Evolutionary conservation across 2,113 vertebrate species (phyloP), one percentile per base, ranked within the genome.

Genomic region (Anolis sagrei): DNA sequence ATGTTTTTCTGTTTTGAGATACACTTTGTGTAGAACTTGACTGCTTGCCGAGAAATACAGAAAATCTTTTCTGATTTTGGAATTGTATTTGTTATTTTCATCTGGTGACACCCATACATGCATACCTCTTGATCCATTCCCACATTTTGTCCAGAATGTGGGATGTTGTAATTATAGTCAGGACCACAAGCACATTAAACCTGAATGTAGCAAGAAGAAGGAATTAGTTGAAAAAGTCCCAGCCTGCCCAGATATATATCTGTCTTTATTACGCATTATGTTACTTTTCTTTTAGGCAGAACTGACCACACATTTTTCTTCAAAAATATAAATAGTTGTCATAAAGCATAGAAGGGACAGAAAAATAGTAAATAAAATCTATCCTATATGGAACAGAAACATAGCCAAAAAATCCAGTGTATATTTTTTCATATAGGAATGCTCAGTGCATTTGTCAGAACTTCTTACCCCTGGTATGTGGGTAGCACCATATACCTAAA

Each of bases 381-480:
- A 44, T 44, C 39, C 39, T 5, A 44, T 44, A 5, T 44, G 82
- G 61, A 61, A 54, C 27, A 25, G 39, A 51, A 49, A 7, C 29
- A 68, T 0, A 0, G 3, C 1, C 0, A 0, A 2, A 5, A 34
- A 34, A 82, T 27, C 48, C n/a, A 32, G 1, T 1, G 0, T 13
- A 10, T 39, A 5, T 74, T 44, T 0, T n/a, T 23, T 54, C 19
- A 36, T 76, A 84, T 66, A 18, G 51, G 58, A 81, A 74, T 80
- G 66, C 76, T 81, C 58, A 75, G 58, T 23, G 8, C 39, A 27
- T 86, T 1, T 44, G 80, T 62, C 75, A 80, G 18, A 61, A 80
- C 39, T 76, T 66, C 69, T 7, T 68, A 14, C 36, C 77, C 2
- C 36, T 5, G 2, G 8, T 83, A 49, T 73, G 19, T 58, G 0